These are phyloP conservation scores for Rhinogobio ventralis DNA, from an alignment of 2,797 vertebrate species.

Conservation along the genomic window DNA sequence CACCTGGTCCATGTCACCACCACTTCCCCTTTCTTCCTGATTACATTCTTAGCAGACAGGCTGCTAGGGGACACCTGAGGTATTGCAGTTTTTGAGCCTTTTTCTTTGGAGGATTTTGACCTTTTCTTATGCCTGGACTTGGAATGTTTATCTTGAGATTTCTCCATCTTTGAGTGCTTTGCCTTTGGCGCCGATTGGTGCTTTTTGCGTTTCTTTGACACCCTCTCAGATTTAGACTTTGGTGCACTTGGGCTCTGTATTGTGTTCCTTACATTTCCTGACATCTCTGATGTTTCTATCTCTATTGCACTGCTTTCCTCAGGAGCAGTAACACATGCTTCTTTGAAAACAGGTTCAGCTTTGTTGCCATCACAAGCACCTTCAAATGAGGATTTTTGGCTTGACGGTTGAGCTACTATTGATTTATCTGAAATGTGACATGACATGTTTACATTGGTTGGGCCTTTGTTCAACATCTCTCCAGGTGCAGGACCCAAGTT, in stretches of 20 bases:
- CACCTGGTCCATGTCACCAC: conserved; percentile 95
- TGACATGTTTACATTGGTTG: background rate
- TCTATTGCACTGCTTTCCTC: conserved; percentile 45
- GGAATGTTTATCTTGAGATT: conserved; percentile 44
- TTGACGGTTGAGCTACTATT: conserved; percentile 20
- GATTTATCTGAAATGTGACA: background rate
- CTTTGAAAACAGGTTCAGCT: background rate
- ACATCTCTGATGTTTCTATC: conserved; percentile 48
- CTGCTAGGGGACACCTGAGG: conserved; percentile 77
- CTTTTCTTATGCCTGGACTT: conserved; percentile 58
- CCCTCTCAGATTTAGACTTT: conserved; percentile 57
- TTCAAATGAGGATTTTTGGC: background rate
- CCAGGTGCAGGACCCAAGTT: background rate
- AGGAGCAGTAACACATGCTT: background rate
- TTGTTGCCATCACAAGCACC: background rate
- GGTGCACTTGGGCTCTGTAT: conserved; percentile 51
- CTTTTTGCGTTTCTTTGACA: conserved; percentile 82
- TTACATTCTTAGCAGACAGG: conserved; percentile 92
- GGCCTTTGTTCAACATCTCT: background rate
- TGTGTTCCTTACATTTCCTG: conserved; percentile 81
- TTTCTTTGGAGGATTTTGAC: conserved; percentile 61
- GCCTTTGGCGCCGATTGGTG: conserved; percentile 66
- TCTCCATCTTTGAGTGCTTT: conserved; percentile 66
- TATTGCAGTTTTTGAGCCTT: conserved; percentile 62
- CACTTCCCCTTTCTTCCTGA: conserved; percentile 94